phyloP scores from a whole-genome alignment of 2,113 vertebrate species.

The Mormoops blainvillei region DNA sequence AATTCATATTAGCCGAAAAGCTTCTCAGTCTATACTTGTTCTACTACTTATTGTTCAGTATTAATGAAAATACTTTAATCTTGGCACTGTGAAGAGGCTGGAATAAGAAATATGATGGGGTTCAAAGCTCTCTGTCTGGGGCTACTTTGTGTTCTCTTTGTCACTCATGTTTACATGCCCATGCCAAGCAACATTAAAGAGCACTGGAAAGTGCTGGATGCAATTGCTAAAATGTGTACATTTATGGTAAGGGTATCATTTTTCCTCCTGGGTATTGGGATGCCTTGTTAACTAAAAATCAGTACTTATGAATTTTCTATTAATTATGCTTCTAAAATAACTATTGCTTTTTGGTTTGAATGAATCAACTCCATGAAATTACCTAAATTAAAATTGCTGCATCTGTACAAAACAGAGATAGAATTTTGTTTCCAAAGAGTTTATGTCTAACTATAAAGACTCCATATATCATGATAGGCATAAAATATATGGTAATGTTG shows the following conservation, averaged over 20 bases:
- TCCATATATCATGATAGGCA: background rate
- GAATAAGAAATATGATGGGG: background rate
- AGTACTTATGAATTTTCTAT: background rate
- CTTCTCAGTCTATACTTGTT: background rate
- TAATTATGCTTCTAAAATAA: background rate
- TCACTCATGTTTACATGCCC: background rate
- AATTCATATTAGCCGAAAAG: background rate
- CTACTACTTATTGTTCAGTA: background rate
- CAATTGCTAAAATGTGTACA: background rate
- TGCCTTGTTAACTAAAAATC: background rate
- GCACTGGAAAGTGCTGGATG: constrained; percentile 53
- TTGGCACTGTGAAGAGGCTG: background rate
- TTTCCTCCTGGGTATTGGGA: background rate
- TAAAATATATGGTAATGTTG: background rate
- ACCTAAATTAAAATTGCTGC: background rate
- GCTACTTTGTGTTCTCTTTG: background rate
- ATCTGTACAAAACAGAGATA: background rate
- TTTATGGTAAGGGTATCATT: constrained; percentile 36
- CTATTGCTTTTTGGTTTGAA: background rate
- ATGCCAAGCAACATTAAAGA: constrained; percentile 45
- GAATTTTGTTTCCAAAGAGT: background rate
- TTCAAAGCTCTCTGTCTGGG: constrained; percentile 28
- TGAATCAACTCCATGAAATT: background rate
- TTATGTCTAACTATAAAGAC: background rate
- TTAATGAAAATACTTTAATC: background rate